Evolutionary conservation across 2,113 vertebrate species (phyloP), one percentile per base, ranked within the genome.

Genomic region (Lepidiolamprologus cunningtoni): DNA sequence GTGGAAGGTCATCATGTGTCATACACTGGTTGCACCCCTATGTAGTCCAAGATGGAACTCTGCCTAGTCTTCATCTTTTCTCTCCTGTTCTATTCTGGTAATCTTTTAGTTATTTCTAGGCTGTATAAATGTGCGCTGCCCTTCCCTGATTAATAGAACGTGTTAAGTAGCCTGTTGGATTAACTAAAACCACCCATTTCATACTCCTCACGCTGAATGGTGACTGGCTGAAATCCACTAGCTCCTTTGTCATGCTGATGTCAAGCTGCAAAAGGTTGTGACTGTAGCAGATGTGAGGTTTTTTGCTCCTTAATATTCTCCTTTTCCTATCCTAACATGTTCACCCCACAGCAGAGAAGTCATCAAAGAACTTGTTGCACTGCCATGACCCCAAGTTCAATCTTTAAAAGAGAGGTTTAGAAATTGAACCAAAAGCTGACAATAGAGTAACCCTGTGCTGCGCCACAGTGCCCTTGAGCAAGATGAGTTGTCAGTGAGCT

Each of bases 401-500:
- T 89, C 85, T 61, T 90, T 61, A 86, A 90, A 89, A 21, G 55
- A 82, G 71, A 84, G 47, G 37, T 55, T 81, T 84, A 40, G 76
- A 87, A 63, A 73, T 37, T 21, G 73, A 81, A 83, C 78, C 6
- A 2, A 84, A 73, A 78, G 73, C 82, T 73, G 82, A 91, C 87
- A 90, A 86, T 89, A 54, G 58, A 63, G 85, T 80, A 33, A 35
- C 89, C 23, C 35, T 47, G 76, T 28, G 81, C 84, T 79, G 35
- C 54, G 55, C 66, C 28, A 21, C 66, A 33, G 58, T 82, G 81
- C 78, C 90, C 88, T 81, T 86, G 71, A 87, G 84, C 81, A 81
- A 85, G 88, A 93, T 80, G 86, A 86, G 63, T 82, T 82, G 86
- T 87, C 85, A 90, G 42, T 23, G 86, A 87, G 88, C 40, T 23